Evolutionary conservation across 2,888 invertebrate genomes (phyloP).

Genomic region (Phyto melanocephala): DNA sequence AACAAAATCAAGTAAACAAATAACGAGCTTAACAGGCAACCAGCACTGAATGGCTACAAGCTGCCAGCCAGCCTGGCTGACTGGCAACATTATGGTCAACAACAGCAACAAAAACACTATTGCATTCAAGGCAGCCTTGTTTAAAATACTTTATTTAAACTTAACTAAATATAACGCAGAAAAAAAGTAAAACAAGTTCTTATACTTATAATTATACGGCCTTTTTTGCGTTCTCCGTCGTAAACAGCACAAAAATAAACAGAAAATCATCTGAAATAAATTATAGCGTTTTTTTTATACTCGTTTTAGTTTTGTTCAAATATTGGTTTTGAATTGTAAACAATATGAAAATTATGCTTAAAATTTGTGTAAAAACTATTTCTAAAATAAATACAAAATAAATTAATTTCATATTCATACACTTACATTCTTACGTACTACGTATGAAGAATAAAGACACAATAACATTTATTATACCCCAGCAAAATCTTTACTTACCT

Average conservation of each 20-base stretch:
- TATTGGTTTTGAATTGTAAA: slow-evolving; percentile 51
- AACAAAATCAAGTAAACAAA: slow-evolving; percentile 54
- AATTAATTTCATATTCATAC: not conserved
- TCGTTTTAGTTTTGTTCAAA: slow-evolving; percentile 29
- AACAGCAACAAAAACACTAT: not conserved
- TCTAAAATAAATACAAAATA: slow-evolving; percentile 16
- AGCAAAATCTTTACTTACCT: no score
- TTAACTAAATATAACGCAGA: not conserved
- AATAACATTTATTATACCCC: no score
- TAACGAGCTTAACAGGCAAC: slow-evolving; percentile 64
- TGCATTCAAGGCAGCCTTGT: slow-evolving; percentile 41
- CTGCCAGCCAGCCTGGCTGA: slow-evolving; percentile 33
- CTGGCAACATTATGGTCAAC: slow-evolving; percentile 45
- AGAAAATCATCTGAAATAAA: slow-evolving; percentile 53
- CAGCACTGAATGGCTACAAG: slow-evolving; percentile 17
- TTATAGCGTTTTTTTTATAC: slow-evolving; percentile 20
- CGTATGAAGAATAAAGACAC: no score
- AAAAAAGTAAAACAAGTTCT: slow-evolving; percentile 57
- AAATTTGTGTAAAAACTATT: slow-evolving; percentile 25
- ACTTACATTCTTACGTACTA: not conserved
- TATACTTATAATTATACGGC: slow-evolving; percentile 1
- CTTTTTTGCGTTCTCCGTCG: slow-evolving; percentile 19
- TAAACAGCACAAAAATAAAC: slow-evolving; percentile 48
- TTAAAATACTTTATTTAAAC: slow-evolving; percentile 36
- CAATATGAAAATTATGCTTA: slow-evolving; percentile 34